A percentile compares a stretch with the other conserved stretches of the same genome.
These are phyloP conservation scores for Diarsia brunnea DNA, from an alignment of 2,888 invertebrate genomes.

Conservation along the genomic window DNA sequence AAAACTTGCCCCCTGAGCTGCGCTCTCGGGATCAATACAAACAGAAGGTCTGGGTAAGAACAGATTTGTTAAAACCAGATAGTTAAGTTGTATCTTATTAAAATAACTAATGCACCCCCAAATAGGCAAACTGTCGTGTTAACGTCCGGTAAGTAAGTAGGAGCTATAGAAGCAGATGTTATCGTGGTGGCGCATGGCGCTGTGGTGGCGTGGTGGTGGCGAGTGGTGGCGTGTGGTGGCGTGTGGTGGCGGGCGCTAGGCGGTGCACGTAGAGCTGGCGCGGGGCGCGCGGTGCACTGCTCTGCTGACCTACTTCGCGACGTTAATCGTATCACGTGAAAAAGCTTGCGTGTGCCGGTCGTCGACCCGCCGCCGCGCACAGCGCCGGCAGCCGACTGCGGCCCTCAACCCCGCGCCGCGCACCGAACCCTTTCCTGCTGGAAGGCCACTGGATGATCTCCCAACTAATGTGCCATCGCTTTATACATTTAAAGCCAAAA, in stretches of 20 bases:
- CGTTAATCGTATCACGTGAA: slow-evolving; percentile 85
- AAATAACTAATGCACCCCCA: slow-evolving; percentile 33
- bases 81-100: slow-evolving; percentile 30
- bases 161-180: slow-evolving; percentile 42
- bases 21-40: slow-evolving; percentile 35
- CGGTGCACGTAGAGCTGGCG: slow-evolving; percentile 58
- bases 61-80: slow-evolving; percentile 18
- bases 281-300: slow-evolving; percentile 74
- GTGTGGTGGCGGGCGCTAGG: slow-evolving; percentile 47
- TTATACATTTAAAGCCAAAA: not conserved
- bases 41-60: not conserved
- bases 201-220: slow-evolving; percentile 46
- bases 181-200: slow-evolving; percentile 48
- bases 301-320: slow-evolving; percentile 84
- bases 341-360: slow-evolving; percentile 84
- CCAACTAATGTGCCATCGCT: slow-evolving; percentile 1
- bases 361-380: slow-evolving; percentile 72
- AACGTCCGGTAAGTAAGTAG: slow-evolving; percentile 35
- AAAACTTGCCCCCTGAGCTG: slow-evolving; percentile 2
- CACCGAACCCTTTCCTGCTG: slow-evolving; percentile 24
- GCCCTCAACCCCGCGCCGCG: slow-evolving; percentile 55
- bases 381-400: slow-evolving; percentile 63
- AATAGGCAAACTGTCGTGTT: slow-evolving; percentile 35
- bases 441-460: slow-evolving; percentile 49
- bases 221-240: slow-evolving; percentile 54